These are phyloP conservation scores for Chesias legatella DNA, from an alignment of 2,888 invertebrate genomes.

Conservation along the genomic window DNA sequence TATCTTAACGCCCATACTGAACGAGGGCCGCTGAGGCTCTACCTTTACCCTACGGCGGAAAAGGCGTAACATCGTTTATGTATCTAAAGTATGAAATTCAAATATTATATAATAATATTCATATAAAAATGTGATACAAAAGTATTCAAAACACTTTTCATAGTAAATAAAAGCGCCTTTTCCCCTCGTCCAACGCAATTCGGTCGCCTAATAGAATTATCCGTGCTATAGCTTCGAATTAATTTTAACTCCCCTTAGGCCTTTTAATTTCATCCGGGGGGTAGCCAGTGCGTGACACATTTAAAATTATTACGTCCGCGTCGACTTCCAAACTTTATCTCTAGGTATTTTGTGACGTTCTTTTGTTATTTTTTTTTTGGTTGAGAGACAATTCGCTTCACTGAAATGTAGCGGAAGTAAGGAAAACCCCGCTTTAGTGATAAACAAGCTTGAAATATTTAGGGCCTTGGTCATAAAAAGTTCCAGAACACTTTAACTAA, in stretches of 20 bases:
- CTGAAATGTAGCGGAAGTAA: too few species aligned
- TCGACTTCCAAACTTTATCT: slow-evolving; percentile 29
- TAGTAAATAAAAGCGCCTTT: slow-evolving; percentile 40
- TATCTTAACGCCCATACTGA: too few species aligned
- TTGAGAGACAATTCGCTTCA: too few species aligned
- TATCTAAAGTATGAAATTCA: too few species aligned
- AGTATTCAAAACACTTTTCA: slow-evolving; percentile 32
- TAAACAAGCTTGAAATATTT: too few species aligned
- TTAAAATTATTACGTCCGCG: slow-evolving; percentile 41
- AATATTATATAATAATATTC: slow-evolving; percentile 28
- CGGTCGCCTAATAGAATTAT: slow-evolving; percentile 61
- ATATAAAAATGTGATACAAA: slow-evolving; percentile 16
- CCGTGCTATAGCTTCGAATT: slow-evolving; percentile 57
- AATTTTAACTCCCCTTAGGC: slow-evolving; percentile 52
- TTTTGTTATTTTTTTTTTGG: slow-evolving; percentile 13
- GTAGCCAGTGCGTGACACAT: slow-evolving; percentile 38
- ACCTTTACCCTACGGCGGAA: too few species aligned
- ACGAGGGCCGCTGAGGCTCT: too few species aligned
- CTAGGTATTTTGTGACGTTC: slow-evolving; percentile 14
- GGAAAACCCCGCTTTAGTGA: too few species aligned
- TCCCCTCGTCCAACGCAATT: slow-evolving; percentile 32
- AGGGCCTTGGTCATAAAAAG: too few species aligned
- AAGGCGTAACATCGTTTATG: too few species aligned
- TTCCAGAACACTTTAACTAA: too few species aligned
- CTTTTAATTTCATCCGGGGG: slow-evolving; percentile 52